A percentile compares a stretch with the other conserved stretches of the same genome.
phyloP scores from a whole-genome alignment of 2,888 invertebrate species.

The Syritta pipiens region DNA sequence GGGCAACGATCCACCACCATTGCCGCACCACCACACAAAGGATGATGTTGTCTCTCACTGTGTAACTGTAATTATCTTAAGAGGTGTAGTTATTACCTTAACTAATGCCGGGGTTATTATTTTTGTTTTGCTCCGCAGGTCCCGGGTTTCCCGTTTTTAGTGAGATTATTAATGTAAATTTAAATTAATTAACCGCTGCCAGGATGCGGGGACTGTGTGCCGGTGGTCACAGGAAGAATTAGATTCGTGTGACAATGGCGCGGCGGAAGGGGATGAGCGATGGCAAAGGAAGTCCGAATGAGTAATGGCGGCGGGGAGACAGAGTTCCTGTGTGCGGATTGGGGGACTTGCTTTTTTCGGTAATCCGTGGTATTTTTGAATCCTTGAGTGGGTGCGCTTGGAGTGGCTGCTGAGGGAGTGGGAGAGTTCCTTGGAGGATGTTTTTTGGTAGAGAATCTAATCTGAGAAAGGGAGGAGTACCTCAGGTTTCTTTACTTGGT shows the following conservation, averaged over 20 bases:
- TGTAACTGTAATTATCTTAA: constrained; percentile 60
- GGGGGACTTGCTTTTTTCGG: too few species aligned
- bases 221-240: constrained; percentile 7
- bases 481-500: too few species aligned
- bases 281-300: constrained; percentile 44
- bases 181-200: constrained; percentile 64
- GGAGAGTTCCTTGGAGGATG: too few species aligned
- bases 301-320: too few species aligned
- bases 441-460: too few species aligned
- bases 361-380: too few species aligned
- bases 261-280: constrained; percentile 44
- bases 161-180: constrained; percentile 66
- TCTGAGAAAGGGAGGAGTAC: too few species aligned
- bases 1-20: constrained; percentile 5
- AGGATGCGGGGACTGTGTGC: constrained; percentile 16
- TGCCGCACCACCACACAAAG: constrained; percentile 9
- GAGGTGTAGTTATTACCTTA: constrained; percentile 60
- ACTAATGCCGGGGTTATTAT: constrained; percentile 57
- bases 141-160: constrained; percentile 30
- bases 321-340: too few species aligned
- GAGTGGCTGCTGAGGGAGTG: too few species aligned
- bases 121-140: constrained; percentile 45
- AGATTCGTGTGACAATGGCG: constrained; percentile 37
- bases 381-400: too few species aligned
- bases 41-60: constrained; percentile 37